phyloP scores from a whole-genome alignment of 2,888 invertebrate species.

The Cheiracanthium punctorium region DNA sequence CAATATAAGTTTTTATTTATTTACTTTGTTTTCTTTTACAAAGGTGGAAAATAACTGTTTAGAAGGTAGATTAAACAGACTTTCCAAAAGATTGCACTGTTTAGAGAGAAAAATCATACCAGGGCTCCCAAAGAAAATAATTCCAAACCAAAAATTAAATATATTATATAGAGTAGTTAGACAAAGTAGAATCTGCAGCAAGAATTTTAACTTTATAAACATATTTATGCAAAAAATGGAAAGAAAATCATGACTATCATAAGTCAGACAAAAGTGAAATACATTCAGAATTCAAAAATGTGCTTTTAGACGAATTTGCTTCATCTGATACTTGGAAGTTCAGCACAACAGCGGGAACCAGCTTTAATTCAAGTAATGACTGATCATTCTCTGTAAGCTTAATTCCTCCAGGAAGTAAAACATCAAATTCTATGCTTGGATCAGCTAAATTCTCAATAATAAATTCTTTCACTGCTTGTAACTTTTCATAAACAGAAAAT shows the following conservation, averaged over 20 bases:
- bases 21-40: too few species aligned
- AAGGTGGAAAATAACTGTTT: too few species aligned
- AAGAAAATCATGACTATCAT: not conserved
- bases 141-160: too few species aligned
- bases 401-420: constrained; percentile 71
- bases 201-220: too few species aligned
- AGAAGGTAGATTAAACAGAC: too few species aligned
- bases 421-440: constrained; percentile 74
- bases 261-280: constrained; percentile 79
- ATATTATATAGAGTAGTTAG: too few species aligned
- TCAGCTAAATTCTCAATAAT: constrained; percentile 85
- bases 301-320: constrained; percentile 75
- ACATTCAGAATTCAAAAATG: constrained; percentile 85
- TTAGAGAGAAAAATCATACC: too few species aligned
- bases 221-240: too few species aligned
- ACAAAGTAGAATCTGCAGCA: too few species aligned
- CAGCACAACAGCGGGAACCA: constrained; percentile 89
- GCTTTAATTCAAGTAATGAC: constrained; percentile 85
- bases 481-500: constrained; percentile 88
- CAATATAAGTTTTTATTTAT: too few species aligned
- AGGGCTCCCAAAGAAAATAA: too few species aligned
- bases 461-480: constrained; percentile 85
- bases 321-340: constrained; percentile 82
- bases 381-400: constrained; percentile 80
- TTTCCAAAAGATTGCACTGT: too few species aligned